phyloP scores from a whole-genome alignment of 2,113 vertebrate genomes.

The Sinocyclocheilus anshuiensis region DNA sequence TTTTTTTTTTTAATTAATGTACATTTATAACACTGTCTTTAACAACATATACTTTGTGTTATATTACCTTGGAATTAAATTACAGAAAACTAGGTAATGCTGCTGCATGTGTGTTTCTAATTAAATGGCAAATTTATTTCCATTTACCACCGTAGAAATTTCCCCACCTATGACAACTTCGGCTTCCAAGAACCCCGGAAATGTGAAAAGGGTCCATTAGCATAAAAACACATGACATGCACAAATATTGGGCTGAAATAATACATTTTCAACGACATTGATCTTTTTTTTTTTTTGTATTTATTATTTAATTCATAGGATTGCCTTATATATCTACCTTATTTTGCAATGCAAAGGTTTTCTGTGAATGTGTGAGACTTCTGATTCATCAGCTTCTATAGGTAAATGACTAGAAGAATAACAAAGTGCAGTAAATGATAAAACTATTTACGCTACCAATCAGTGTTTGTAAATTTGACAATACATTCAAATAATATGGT shows the following conservation, averaged over 20 bases:
- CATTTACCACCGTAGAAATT: background rate
- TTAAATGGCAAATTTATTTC: too few relatives aligned
- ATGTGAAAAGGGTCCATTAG: background rate
- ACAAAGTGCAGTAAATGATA: background rate
- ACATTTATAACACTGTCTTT: background rate
- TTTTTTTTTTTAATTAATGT: too few relatives aligned
- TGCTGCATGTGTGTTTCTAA: background rate
- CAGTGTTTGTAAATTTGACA: background rate
- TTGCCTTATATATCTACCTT: too few relatives aligned
- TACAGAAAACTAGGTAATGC: background rate
- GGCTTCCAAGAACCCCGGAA: background rate
- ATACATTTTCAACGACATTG: background rate
- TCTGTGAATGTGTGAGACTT: background rate
- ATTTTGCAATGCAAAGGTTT: too few relatives aligned
- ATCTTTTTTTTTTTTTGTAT: background rate
- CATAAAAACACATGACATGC: background rate
- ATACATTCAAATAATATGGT: background rate
- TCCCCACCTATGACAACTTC: background rate
- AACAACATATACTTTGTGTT: background rate
- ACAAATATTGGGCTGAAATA: background rate
- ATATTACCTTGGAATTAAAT: background rate
- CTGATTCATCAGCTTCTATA: too few relatives aligned
- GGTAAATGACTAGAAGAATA: too few relatives aligned
- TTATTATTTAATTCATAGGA: background rate
- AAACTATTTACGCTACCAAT: background rate